Evolutionary conservation across 2,888 invertebrate species (phyloP).

Genomic region (Balanococcus diminutus): DNA sequence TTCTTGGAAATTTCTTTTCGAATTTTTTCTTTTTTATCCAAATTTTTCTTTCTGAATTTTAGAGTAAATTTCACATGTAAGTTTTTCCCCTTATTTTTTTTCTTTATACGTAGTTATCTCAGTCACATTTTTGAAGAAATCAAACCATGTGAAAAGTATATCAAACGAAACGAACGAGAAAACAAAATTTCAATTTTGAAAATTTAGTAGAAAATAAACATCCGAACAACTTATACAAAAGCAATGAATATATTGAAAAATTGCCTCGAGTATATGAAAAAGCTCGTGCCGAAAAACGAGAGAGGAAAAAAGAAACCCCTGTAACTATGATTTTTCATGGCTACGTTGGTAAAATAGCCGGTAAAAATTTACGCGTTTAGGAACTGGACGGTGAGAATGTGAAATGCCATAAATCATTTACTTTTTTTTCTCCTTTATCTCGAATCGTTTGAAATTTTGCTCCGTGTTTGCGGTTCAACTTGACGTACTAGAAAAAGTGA

Average conservation of each 20-base stretch:
- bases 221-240: neutral
- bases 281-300: neutral
- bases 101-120: no score
- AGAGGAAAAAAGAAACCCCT: neutral
- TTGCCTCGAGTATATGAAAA: neutral
- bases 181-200: no score
- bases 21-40: no score
- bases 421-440: neutral
- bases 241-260: neutral
- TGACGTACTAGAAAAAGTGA: neutral
- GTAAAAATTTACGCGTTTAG: conserved; percentile 23
- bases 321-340: neutral
- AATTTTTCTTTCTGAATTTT: no score
- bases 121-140: no score
- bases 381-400: neutral
- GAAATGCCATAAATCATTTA: neutral
- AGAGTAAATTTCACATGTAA: no score
- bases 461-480: neutral
- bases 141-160: no score
- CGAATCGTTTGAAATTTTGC: neutral
- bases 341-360: neutral
- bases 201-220: no score
- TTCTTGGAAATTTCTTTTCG: no score
- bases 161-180: no score
- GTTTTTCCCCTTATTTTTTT: no score